These are phyloP conservation scores for Drosophila cognata DNA, from an alignment of 2,888 invertebrate genomes.

Conservation along the genomic window DNA sequence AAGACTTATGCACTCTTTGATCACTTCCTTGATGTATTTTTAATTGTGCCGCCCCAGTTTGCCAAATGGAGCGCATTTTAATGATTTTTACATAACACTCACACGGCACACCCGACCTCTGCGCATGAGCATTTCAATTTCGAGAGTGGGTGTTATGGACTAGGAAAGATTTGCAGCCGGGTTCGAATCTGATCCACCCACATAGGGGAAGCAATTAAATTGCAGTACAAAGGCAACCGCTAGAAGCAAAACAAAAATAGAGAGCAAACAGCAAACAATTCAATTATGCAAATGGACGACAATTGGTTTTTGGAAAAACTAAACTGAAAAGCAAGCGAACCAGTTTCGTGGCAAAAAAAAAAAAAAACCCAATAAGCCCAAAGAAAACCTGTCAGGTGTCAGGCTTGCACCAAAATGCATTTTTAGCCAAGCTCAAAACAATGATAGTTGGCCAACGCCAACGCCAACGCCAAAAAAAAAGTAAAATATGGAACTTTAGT, in stretches of 20 bases:
- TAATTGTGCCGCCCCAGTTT: conserved; percentile 37
- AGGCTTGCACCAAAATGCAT: conserved; percentile 35
- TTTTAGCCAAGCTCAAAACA: background rate
- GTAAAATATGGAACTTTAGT: conserved; percentile 27
- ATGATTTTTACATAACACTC: conserved; percentile 45
- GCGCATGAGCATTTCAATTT: conserved; percentile 2
- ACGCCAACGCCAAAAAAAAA: conserved; percentile 31
- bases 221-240: conserved; percentile 37
- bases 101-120: conserved; percentile 20
- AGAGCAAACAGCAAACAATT: conserved; percentile 42
- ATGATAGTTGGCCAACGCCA: conserved; percentile 1
- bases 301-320: conserved; percentile 25
- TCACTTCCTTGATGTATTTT: conserved; percentile 27
- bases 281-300: conserved; percentile 60
- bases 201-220: conserved; percentile 51
- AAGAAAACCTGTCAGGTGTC: conserved; percentile 52
- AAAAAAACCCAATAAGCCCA: conserved; percentile 2
- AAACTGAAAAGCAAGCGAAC: conserved; percentile 43
- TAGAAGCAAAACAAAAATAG: conserved; percentile 10
- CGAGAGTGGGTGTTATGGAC: conserved; percentile 33
- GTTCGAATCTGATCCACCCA: conserved; percentile 37
- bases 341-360: conserved; percentile 33
- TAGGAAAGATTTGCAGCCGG: conserved; percentile 26
- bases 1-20: background rate
- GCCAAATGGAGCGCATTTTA: conserved; percentile 35